These are phyloP conservation scores for Capitulum mitella DNA, from an alignment of 2,888 invertebrate species.

Conservation along the genomic window DNA sequence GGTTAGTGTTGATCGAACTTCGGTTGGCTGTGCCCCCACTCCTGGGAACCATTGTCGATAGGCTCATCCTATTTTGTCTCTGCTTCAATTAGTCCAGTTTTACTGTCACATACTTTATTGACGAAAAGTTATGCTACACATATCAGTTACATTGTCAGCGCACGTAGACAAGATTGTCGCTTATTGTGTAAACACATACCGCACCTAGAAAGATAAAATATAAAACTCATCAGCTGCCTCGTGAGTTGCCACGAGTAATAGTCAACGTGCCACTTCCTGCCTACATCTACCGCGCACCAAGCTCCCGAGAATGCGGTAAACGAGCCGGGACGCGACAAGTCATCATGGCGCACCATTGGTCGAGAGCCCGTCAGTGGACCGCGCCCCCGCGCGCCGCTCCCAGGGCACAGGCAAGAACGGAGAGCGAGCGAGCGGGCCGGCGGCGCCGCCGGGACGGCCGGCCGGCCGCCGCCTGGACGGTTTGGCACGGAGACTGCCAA, in stretches of 20 bases:
- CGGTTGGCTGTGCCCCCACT: too few relatives aligned
- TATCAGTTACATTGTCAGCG: conserved; percentile 4
- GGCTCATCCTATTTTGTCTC: too few relatives aligned
- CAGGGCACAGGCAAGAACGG: not conserved
- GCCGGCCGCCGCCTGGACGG: not conserved
- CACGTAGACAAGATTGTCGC: not conserved
- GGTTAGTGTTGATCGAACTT: too few relatives aligned
- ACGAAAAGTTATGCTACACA: conserved; percentile 3
- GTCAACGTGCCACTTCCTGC: not conserved
- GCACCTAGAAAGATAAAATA: conserved; percentile 15
- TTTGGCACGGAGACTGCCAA: not conserved
- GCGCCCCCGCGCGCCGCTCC: not conserved
- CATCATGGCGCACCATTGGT: not conserved
- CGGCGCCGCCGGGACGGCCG: not conserved
- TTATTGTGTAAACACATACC: not conserved
- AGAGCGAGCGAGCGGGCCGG: not conserved
- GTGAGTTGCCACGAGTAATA: not conserved
- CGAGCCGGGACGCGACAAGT: not conserved
- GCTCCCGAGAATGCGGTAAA: not conserved
- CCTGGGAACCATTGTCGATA: too few relatives aligned
- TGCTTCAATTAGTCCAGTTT: too few relatives aligned
- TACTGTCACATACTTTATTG: not conserved
- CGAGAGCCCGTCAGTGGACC: not conserved
- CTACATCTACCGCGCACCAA: not conserved
- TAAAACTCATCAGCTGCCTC: conserved; percentile 14